Evolutionary conservation across 2,797 vertebrate genomes (phyloP), one percentile per base, ranked within the genome.

Genomic region (Galago senegalensis): DNA sequence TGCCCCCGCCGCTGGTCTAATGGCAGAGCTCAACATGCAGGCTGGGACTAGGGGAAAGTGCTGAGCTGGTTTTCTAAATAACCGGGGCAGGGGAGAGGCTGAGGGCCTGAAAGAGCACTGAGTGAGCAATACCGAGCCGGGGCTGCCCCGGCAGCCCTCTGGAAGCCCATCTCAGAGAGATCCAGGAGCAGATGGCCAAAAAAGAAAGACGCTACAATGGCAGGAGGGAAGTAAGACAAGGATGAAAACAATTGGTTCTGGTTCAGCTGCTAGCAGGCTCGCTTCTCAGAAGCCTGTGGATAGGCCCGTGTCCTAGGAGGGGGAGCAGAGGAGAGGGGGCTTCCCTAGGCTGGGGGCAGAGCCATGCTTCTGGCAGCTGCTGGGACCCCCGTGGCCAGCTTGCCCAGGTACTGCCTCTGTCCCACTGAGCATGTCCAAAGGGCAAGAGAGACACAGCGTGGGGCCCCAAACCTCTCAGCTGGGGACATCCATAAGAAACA

Each of bases 151-250:
- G 94, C 77, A 94, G 89, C 96, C 97, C 94, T 84, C 21, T 0
- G 97, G 97, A 93, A 96, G 93, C 95, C 94, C 97, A 87, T 92
- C 96, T 92, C 93, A 75, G 76, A 89, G 90, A 93, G 16, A 90
- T 77, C 95, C 94, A 95, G 95, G 95, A 95, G 94, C 96, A 95
- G 93, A 43, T 75, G 92, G 93, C 94, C 89, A 79, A 56, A 60
- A 87, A 31, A 60, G 82, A 92, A 63, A 93, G 89, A 94, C 67
- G 20, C 0, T 43, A 90, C n/a, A 34, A 73, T 10, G 96, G 93
- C 92, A 4, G 60, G 70, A 31, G 43, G 40, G 63, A 43, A 7
- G 21, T 6, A 72, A 40, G 82, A 72, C 58, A 23, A 81, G 88
- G 92, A 40, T 7, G 56, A 80, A 37, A 91, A 88, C 87, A n/a